Conservation (phyloP, 2,113 vertebrate genomes). For the Phylloscopus trochilus region DNA sequence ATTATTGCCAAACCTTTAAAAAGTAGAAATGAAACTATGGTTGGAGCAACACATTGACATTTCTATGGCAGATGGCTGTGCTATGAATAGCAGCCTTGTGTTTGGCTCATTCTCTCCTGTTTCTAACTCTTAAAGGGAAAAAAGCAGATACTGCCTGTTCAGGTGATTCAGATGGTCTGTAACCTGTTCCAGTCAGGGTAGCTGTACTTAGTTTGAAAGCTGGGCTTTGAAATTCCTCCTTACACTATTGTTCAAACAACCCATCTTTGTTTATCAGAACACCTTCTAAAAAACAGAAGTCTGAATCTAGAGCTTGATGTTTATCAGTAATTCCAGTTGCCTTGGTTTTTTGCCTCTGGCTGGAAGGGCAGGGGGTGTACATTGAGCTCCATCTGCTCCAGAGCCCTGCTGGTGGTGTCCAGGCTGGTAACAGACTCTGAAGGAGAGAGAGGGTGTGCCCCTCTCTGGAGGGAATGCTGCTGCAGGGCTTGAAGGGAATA, state of each 20-base stretch:
- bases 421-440: neutral
- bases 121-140: neutral
- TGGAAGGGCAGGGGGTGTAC: neutral
- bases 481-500: neutral
- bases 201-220: neutral
- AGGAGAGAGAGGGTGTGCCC: neutral
- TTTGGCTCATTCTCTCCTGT: neutral
- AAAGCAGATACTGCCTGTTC: neutral
- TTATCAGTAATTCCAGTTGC: neutral
- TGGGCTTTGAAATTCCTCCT: neutral
- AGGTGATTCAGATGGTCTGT: neutral
- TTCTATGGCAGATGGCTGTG: neutral
- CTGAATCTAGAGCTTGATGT: neutral
- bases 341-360: neutral
- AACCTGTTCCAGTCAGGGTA: neutral
- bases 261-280: neutral
- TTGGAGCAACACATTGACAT: neutral
- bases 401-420: neutral
- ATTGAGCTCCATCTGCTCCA: neutral
- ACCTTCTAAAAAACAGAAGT: neutral
- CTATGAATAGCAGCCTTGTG: neutral
- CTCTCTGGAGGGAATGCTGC: neutral
- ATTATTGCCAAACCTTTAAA: neutral
- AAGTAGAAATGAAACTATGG: neutral
- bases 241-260: neutral